These are phyloP conservation scores for Standfussiana lucernea DNA, from an alignment of 2,888 invertebrate species.

Conservation along the genomic window DNA sequence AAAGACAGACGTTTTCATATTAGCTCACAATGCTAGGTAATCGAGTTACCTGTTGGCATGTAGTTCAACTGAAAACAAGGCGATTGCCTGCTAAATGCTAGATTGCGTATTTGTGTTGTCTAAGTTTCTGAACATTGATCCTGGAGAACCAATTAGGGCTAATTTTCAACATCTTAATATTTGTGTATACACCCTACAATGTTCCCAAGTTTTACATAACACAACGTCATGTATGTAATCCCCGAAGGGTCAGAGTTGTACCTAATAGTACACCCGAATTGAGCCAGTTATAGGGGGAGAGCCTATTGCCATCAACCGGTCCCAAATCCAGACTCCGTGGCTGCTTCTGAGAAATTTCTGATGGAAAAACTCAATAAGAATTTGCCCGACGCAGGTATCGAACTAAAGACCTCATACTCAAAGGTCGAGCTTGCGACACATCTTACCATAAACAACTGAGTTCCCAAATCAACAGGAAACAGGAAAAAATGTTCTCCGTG, in stretches of 20 bases:
- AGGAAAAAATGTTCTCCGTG: not conserved
- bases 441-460: not conserved
- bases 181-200: no score
- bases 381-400: not conserved
- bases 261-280: no score
- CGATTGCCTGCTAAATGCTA: conserved; percentile 25
- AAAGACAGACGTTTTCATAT: conserved; percentile 62
- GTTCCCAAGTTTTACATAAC: no score
- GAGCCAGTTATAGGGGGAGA: no score
- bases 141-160: not conserved
- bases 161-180: not conserved
- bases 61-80: conserved; percentile 61
- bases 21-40: conserved; percentile 70
- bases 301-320: no score
- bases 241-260: no score
- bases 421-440: no score
- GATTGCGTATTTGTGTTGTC: conserved; percentile 10
- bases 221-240: no score
- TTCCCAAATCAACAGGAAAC: not conserved
- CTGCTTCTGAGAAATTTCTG: not conserved
- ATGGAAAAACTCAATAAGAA: not conserved
- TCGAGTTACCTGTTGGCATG: conserved; percentile 67
- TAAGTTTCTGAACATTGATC: conserved; percentile 12
- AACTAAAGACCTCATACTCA: not conserved
- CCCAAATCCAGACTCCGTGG: not conserved